Percentiles rank a stretch among this genome's conserved stretches.
phyloP scores from a whole-genome alignment of 1,140 invertebrate genomes.

The Papilio machaon region DNA sequence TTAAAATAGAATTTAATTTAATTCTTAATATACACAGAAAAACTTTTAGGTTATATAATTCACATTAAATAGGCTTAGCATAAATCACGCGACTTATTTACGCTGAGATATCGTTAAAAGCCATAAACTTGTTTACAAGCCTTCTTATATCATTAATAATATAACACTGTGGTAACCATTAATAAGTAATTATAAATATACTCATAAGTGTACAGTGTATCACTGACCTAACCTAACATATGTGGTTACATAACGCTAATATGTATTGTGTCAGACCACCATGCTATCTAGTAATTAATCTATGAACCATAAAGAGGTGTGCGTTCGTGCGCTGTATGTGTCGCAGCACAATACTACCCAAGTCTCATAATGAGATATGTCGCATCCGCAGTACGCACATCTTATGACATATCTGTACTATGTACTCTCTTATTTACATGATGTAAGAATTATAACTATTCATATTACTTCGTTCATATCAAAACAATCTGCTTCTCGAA shows the following conservation, averaged over 20 bases:
- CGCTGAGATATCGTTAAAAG: no score
- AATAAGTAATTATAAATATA: background rate
- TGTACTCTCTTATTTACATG: background rate
- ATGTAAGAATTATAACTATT: background rate
- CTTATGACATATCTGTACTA: background rate
- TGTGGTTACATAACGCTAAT: conserved; percentile 50
- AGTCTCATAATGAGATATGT: background rate
- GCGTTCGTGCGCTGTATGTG: conserved; percentile 16
- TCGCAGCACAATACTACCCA: background rate
- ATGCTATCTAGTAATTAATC: conserved; percentile 67
- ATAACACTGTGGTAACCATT: no score
- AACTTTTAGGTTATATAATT: no score
- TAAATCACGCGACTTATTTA: no score
- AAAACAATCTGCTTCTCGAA: background rate
- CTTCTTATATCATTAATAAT: no score
- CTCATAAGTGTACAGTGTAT: conserved; percentile 33
- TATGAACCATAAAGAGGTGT: conserved; percentile 46
- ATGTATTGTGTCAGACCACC: conserved; percentile 60
- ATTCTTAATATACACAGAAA: no score
- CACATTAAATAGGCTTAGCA: no score
- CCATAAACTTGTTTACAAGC: no score
- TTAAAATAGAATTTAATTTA: no score
- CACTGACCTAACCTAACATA: conserved; percentile 31
- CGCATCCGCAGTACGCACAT: background rate
- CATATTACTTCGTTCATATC: no score